A percentile compares a stretch with the other conserved stretches of the same genome.
These are phyloP conservation scores for Perca flavescens DNA, from an alignment of 2,113 vertebrate genomes.

Conservation along the genomic window DNA sequence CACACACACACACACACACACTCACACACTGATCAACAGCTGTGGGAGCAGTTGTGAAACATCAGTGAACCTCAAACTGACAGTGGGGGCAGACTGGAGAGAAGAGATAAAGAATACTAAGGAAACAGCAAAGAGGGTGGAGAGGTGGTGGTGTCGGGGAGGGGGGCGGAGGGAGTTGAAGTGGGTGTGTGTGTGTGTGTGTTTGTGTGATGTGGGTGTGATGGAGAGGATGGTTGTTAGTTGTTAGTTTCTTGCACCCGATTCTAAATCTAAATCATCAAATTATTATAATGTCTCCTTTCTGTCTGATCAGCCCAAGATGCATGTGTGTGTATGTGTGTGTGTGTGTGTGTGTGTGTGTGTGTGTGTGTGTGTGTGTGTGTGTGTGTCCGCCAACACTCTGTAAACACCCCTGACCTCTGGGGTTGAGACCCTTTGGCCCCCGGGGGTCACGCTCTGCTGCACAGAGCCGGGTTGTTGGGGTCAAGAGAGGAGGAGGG, in stretches of 20 bases:
- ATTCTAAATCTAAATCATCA: slow-evolving; percentile 13
- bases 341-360: too few species aligned
- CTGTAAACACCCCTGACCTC: slow-evolving; percentile 71
- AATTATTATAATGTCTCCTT: slow-evolving; percentile 9
- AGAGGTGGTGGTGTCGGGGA: slow-evolving; percentile 12
- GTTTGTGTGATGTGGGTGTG: slow-evolving; percentile 4
- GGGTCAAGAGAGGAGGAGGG: slow-evolving; percentile 65
- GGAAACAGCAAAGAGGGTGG: slow-evolving; percentile 59
- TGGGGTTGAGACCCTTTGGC: slow-evolving; percentile 59
- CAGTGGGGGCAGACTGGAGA: slow-evolving; percentile 66
- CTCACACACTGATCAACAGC: slow-evolving; percentile 59
- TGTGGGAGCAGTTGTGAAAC: slow-evolving; percentile 75
- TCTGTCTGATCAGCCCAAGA: not conserved
- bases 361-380: too few species aligned
- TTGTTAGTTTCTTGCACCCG: not conserved
- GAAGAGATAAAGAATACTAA: slow-evolving; percentile 67
- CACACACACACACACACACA: not conserved
- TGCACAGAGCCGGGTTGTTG: slow-evolving; percentile 45
- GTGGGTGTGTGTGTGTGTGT: slow-evolving; percentile 12
- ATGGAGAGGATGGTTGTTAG: not conserved
- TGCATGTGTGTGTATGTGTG: not conserved
- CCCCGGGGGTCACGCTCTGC: slow-evolving; percentile 61
- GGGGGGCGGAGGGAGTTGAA: not conserved
- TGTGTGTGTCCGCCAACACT: not conserved
- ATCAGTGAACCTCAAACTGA: slow-evolving; percentile 82